A percentile compares a stretch with the other conserved stretches of the same genome.
These are phyloP conservation scores for Odontophorus gujanensis DNA, from an alignment of 2,113 vertebrate genomes.

Conservation along the genomic window DNA sequence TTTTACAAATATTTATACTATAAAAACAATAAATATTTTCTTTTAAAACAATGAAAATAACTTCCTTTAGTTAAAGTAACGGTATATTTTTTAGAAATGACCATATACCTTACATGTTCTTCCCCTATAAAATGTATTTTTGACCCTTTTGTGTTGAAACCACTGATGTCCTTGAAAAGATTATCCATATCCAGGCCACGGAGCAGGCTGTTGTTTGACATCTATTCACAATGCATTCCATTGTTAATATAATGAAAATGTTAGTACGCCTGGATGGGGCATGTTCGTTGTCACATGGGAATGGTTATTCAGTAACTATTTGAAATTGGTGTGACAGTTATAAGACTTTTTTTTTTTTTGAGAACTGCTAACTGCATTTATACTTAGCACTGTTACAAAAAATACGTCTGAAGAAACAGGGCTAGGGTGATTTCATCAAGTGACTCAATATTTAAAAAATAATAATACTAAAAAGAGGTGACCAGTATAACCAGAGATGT, in stretches of 20 bases:
- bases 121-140: not conserved
- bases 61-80: not conserved
- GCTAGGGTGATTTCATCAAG: not conserved
- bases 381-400: not conserved
- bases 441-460: not conserved
- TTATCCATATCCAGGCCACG: not conserved
- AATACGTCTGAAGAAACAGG: not conserved
- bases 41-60: not conserved
- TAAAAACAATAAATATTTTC: not conserved
- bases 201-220: not conserved
- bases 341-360: not conserved
- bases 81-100: not conserved
- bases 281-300: not conserved
- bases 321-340: not conserved
- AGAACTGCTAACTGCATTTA: not conserved
- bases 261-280: not conserved
- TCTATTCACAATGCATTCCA: not conserved
- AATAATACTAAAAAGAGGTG: not conserved
- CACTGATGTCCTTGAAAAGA: not conserved
- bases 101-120: not conserved
- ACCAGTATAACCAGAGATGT: not conserved
- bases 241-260: not conserved
- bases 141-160: not conserved
- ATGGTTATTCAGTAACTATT: not conserved
- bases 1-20: too few species aligned